These are phyloP conservation scores for Sweltsa coloradensis DNA, from an alignment of 1,140 invertebrate genomes.

Conservation along the genomic window DNA sequence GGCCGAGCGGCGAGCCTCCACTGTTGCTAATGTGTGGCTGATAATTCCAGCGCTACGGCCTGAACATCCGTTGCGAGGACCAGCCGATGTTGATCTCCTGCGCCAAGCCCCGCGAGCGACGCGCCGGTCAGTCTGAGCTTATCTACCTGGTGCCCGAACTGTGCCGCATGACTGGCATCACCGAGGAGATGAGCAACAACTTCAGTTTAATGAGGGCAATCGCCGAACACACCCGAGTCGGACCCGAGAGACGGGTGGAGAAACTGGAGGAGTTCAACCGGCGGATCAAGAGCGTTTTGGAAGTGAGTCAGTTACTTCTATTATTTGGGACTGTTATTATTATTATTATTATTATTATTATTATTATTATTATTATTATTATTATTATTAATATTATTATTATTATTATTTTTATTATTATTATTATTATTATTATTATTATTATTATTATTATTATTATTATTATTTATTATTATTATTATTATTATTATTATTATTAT, in stretches of 20 bases:
- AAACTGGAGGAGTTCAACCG: constrained; percentile 45
- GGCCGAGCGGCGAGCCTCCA: too few relatives aligned
- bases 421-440: too few relatives aligned
- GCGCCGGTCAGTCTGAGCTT: constrained; percentile 41
- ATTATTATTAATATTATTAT: too few relatives aligned
- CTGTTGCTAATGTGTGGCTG: too few relatives aligned
- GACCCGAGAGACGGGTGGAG: constrained; percentile 41
- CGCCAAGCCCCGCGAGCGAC: constrained; percentile 43
- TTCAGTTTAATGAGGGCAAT: constrained; percentile 48
- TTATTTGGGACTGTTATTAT: too few relatives aligned
- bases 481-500: too few relatives aligned
- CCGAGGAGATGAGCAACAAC: constrained; percentile 27
- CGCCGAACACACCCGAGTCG: constrained; percentile 46
- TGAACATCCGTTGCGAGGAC: constrained; percentile 35
- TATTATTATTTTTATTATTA: too few relatives aligned
- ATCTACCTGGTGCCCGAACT: constrained; percentile 61
- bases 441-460: too few relatives aligned
- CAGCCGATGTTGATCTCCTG: constrained; percentile 53
- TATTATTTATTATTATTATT: too few relatives aligned
- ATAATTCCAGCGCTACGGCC: constrained; percentile 46
- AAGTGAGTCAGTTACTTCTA: too few relatives aligned
- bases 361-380: too few relatives aligned
- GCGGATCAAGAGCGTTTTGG: constrained; percentile 31
- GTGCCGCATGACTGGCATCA: constrained; percentile 52
- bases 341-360: too few relatives aligned